A percentile compares a stretch with the other conserved stretches of the same genome.
These are phyloP conservation scores for Spisula solida DNA, from an alignment of 2,888 invertebrate genomes.

Conservation along the genomic window DNA sequence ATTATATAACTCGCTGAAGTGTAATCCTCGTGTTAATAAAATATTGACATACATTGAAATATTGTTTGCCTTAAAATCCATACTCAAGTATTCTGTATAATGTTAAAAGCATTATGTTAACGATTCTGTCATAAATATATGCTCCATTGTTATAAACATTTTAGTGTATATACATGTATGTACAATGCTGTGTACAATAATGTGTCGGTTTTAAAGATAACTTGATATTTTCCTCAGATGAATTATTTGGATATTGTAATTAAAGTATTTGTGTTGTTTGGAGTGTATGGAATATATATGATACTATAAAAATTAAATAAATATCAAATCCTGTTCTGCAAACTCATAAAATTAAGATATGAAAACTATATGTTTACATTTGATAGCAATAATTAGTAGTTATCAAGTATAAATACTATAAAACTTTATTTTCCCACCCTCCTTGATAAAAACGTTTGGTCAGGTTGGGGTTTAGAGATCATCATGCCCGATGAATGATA, in stretches of 20 bases:
- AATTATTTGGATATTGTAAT: neutral
- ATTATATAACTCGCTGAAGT: neutral
- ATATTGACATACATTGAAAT: neutral
- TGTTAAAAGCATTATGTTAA: neutral
- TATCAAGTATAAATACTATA: neutral
- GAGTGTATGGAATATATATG: neutral
- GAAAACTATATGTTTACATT: neutral
- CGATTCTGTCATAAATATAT: neutral
- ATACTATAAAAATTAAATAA: neutral
- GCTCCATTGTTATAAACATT: neutral
- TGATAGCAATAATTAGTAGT: neutral
- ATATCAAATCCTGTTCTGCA: neutral
- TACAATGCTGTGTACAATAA: neutral
- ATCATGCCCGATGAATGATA: neutral
- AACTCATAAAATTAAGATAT: neutral
- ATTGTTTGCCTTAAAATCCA: constrained; percentile 24
- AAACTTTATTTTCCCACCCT: neutral
- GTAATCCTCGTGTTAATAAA: constrained; percentile 17
- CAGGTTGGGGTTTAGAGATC: neutral
- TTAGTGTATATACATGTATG: neutral
- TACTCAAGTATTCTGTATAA: neutral
- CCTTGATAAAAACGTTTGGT: neutral
- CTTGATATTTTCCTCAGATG: neutral
- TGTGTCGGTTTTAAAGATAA: neutral
- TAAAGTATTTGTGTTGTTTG: neutral